A percentile compares a stretch with the other conserved stretches of the same genome.
Conservation (phyloP, 2,888 invertebrate species). For the Nemotelus pantherinus region DNA sequence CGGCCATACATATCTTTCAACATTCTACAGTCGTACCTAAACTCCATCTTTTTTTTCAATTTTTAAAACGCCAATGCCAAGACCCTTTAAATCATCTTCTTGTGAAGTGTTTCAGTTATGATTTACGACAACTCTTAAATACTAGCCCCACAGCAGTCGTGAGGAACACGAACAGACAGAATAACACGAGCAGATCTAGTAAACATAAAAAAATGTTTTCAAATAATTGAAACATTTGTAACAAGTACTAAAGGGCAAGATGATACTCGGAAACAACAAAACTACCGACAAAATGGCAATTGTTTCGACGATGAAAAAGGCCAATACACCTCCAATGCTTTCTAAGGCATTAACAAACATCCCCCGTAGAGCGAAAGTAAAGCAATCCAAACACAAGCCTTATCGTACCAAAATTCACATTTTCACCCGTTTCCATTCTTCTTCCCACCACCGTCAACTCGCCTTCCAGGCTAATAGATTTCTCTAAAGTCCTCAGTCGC, state of each 20-base stretch:
- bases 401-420: conserved; percentile 1
- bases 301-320: not conserved
- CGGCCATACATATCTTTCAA: too few species aligned
- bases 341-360: not conserved
- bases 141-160: not conserved
- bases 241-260: conserved; percentile 32
- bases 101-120: not conserved
- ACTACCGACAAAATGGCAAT: conserved; percentile 23
- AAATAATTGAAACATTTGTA: conserved; percentile 43
- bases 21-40: too few species aligned
- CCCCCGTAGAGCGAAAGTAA: not conserved
- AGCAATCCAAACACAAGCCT: conserved; percentile 13
- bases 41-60: too few species aligned
- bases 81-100: not conserved
- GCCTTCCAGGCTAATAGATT: conserved; percentile 31
- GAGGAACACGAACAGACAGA: not conserved
- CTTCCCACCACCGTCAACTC: conserved; percentile 9
- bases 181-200: not conserved
- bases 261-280: conserved; percentile 25
- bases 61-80: not conserved
- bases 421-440: not conserved
- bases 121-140: not conserved
- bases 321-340: not conserved
- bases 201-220: conserved; percentile 11
- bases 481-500: conserved; percentile 25